Conservation (phyloP, 2,888 invertebrate genomes). For the Pristionchus arcanus region DNA sequence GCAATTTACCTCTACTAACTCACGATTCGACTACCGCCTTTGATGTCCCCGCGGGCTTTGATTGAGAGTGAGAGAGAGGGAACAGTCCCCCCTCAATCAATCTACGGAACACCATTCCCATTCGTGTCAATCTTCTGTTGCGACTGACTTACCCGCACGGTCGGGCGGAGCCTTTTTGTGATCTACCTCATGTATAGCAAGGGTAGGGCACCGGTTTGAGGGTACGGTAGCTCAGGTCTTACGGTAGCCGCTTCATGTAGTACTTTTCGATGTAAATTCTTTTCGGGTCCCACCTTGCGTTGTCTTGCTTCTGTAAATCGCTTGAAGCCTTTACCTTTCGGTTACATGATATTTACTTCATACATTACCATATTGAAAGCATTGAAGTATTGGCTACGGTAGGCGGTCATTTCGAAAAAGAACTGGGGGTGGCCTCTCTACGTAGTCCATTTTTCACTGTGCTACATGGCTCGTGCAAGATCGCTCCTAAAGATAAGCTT, state of each 20-base stretch:
- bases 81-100: slow-evolving; percentile 17
- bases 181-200: neutral
- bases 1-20: slow-evolving; percentile 22
- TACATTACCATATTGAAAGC: no score
- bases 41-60: slow-evolving; percentile 7
- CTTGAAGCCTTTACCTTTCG: no score
- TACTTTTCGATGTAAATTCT: no score
- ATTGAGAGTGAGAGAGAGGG: neutral
- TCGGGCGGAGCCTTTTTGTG: neutral
- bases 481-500: neutral
- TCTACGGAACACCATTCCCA: slow-evolving; percentile 18
- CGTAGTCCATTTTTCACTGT: slow-evolving; percentile 20
- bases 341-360: no score
- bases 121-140: slow-evolving; percentile 10
- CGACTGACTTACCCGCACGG: slow-evolving; percentile 30
- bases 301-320: no score
- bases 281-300: no score
- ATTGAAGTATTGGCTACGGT: slow-evolving; percentile 1
- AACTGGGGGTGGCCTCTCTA: neutral
- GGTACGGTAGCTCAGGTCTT: neutral
- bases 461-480: slow-evolving; percentile 23
- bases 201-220: slow-evolving; percentile 2
- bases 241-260: no score
- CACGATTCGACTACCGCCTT: neutral
- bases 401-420: slow-evolving; percentile 31